These are phyloP conservation scores for Tetraneura akinire DNA, from an alignment of 1,140 invertebrate species.

Conservation along the genomic window DNA sequence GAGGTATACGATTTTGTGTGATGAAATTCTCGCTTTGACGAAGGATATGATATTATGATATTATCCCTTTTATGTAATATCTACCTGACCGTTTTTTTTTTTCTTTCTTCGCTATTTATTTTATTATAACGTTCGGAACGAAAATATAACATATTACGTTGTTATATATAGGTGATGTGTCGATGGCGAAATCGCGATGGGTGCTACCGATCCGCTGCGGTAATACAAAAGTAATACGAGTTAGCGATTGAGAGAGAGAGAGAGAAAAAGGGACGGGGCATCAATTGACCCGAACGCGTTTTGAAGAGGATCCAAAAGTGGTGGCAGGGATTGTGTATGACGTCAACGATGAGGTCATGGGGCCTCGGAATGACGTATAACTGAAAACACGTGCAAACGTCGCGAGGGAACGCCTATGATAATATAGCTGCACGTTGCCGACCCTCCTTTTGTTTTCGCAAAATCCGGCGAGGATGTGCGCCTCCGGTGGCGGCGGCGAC, in stretches of 20 bases:
- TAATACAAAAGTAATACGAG: too few species aligned
- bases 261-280: not conserved
- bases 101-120: too few species aligned
- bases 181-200: not conserved
- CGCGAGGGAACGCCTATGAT: not conserved
- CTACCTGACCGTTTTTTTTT: too few species aligned
- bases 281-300: slow-evolving; percentile 14
- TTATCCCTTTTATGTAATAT: too few species aligned
- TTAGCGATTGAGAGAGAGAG: too few species aligned
- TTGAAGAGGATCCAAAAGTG: not conserved
- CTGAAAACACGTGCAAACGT: not conserved
- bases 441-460: not conserved
- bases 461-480: not conserved
- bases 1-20: too few species aligned
- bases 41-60: too few species aligned
- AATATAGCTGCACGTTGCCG: not conserved
- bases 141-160: too few species aligned
- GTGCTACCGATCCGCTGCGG: not conserved
- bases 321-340: not conserved
- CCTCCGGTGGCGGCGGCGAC: not conserved
- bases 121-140: too few species aligned
- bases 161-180: too few species aligned
- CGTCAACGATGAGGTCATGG: slow-evolving; percentile 40
- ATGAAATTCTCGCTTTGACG: too few species aligned
- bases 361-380: slow-evolving; percentile 33